These are phyloP conservation scores for Acleris literana DNA, from an alignment of 2,888 invertebrate species.

Conservation along the genomic window DNA sequence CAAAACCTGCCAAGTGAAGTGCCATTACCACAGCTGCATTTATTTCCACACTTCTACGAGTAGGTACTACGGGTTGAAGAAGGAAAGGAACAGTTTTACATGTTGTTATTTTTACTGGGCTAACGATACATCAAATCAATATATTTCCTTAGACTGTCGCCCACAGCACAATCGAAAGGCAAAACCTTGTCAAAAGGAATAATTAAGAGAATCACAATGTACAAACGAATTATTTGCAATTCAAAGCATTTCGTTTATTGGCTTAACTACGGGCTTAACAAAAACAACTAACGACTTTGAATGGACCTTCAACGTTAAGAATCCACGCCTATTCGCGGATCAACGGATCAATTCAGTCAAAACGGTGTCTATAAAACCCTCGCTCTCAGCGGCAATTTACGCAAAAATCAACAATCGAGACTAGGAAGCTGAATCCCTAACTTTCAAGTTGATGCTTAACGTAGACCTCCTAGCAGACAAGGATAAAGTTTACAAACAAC, in stretches of 20 bases:
- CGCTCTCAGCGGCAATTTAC: no score
- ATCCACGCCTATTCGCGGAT: no score
- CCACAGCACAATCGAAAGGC: constrained; percentile 14
- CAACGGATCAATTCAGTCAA: no score
- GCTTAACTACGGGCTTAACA: background rate
- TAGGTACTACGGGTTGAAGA: no score
- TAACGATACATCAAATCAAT: constrained; percentile 1
- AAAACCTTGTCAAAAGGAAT: constrained; percentile 21
- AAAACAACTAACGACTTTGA: constrained; percentile 6
- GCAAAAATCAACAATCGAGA: no score
- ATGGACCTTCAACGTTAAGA: no score
- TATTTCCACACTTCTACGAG: no score
- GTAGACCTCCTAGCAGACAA: background rate
- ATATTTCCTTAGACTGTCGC: constrained; percentile 9
- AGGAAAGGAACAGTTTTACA: no score
- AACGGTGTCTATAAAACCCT: background rate
- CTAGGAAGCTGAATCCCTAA: no score
- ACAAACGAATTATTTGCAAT: constrained; percentile 19
- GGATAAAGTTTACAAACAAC: background rate
- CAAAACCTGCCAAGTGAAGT: no score
- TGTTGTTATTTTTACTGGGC: background rate
- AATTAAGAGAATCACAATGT: constrained; percentile 11
- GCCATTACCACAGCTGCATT: no score
- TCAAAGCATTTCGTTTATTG: constrained; percentile 10
- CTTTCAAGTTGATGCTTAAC: no score